Conservation (phyloP, 1,140 invertebrate species). For the Drosophila novamexicana region DNA sequence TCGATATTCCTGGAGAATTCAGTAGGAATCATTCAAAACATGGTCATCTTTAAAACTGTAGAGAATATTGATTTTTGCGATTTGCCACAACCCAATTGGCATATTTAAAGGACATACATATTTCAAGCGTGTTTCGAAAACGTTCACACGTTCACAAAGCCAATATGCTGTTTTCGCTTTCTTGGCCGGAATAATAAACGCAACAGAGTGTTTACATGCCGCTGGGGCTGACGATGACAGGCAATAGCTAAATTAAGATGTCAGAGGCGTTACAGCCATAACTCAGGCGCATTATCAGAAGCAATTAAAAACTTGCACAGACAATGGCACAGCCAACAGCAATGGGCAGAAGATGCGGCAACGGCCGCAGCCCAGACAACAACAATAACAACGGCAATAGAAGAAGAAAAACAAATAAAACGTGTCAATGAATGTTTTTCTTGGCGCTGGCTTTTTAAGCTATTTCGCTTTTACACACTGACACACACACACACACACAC, state of each 20-base stretch:
- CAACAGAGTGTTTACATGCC: conserved; percentile 54
- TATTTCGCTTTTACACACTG: conserved; percentile 54
- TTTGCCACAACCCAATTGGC: too few species aligned
- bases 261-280: conserved; percentile 57
- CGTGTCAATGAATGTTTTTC: conserved; percentile 49
- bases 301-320: conserved; percentile 65
- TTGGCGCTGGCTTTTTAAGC: conserved; percentile 57
- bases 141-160: too few species aligned
- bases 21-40: too few species aligned
- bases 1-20: too few species aligned
- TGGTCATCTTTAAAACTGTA: too few species aligned
- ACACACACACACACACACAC: background rate
- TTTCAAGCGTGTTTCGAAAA: too few species aligned
- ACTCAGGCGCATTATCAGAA: conserved; percentile 71
- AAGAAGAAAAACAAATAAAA: conserved; percentile 50
- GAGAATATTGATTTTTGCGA: too few species aligned
- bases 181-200: conserved; percentile 31
- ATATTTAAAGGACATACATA: too few species aligned
- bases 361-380: conserved; percentile 27
- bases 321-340: conserved; percentile 23
- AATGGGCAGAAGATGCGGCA: background rate
- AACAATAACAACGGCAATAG: conserved; percentile 37
- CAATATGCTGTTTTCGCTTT: too few species aligned
- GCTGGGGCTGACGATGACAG: conserved; percentile 24
- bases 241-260: conserved; percentile 70